These are phyloP conservation scores for Semnopithecus entellus DNA, from an alignment of 2,113 vertebrate genomes.

Conservation along the genomic window DNA sequence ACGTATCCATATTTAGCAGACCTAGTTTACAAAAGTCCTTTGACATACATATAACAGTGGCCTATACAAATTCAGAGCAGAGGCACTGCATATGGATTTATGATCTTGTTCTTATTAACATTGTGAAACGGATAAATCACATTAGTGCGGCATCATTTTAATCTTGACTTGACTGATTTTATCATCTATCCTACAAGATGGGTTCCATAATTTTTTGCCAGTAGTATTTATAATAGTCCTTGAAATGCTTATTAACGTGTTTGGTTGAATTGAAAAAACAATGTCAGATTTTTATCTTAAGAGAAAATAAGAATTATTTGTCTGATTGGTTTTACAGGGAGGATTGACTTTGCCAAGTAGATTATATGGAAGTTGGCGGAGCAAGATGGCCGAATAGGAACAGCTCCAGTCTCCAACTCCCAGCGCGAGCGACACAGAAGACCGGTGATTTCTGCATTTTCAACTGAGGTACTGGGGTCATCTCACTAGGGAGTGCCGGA, in stretches of 20 bases:
- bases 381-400: too few species aligned
- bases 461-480: too few species aligned
- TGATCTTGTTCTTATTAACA: slow-evolving; percentile 32
- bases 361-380: neutral
- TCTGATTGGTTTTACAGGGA: neutral
- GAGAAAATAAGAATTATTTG: neutral
- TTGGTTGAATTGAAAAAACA: neutral
- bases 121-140: slow-evolving; percentile 46
- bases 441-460: too few species aligned
- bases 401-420: too few species aligned
- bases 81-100: slow-evolving; percentile 41
- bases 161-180: slow-evolving; percentile 33
- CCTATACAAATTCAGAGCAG: neutral
- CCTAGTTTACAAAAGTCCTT: slow-evolving; percentile 6
- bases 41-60: neutral
- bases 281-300: neutral
- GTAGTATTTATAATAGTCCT: neutral
- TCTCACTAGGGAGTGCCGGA: too few species aligned
- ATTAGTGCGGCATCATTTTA: slow-evolving; percentile 39
- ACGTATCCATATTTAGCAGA: neutral
- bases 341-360: neutral
- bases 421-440: too few species aligned
- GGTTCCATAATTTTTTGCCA: neutral
- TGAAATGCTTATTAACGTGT: slow-evolving; percentile 28
- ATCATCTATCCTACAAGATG: slow-evolving; percentile 9